phyloP scores from a whole-genome alignment of 2,113 vertebrate species.

The Notothenia coriiceps region DNA sequence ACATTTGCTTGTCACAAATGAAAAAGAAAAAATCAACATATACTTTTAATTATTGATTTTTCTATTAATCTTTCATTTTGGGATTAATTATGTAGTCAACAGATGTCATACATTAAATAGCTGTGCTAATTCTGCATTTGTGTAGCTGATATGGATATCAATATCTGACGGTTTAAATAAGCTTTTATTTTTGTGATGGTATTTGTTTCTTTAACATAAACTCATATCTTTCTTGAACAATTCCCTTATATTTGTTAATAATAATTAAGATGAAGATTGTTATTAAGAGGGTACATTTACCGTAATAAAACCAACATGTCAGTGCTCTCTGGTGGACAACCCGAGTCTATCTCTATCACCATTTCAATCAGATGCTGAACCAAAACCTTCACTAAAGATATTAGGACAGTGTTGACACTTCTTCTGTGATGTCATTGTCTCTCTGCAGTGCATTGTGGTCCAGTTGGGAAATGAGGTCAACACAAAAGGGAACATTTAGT shows the following conservation, averaged over 20 bases:
- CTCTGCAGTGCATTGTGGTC: not conserved
- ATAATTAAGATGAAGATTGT: too few species aligned
- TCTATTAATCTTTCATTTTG: not conserved
- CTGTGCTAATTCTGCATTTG: not conserved
- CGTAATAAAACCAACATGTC: not conserved
- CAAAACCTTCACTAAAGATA: not conserved
- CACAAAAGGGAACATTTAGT: constrained; percentile 13
- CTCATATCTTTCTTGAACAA: too few species aligned
- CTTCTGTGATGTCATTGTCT: not conserved
- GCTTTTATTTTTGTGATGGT: not conserved
- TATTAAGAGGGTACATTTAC: not conserved
- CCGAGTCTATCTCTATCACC: not conserved
- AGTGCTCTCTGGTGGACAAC: constrained; percentile 27
- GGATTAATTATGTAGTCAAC: not conserved
- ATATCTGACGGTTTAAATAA: too few species aligned
- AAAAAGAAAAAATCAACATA: too few species aligned
- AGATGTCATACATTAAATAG: not conserved
- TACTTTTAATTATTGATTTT: not conserved
- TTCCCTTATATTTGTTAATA: too few species aligned
- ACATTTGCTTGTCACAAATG: not conserved
- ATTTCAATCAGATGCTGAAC: too few species aligned
- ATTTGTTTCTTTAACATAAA: too few species aligned
- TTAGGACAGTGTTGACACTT: not conserved
- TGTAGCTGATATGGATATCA: not conserved
- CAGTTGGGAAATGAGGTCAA: constrained; percentile 14